Base-by-base conservation (phyloP, 1,140 invertebrate genomes). In the Bacillus rossius region DNA sequence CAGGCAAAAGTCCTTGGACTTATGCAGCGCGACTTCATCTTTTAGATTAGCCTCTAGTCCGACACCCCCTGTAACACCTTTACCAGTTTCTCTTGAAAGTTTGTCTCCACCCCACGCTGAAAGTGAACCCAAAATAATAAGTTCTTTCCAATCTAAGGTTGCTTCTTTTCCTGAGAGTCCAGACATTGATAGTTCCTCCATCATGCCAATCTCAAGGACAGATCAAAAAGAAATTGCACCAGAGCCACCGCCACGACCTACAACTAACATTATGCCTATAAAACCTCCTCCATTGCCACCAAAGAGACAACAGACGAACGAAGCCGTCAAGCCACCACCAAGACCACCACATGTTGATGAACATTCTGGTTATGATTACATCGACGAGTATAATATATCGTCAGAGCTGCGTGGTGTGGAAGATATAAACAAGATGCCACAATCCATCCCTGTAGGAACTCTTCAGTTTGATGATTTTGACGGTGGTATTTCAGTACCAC, bases 221-320 rank as follows among this genome's bases (percentile, higher is more conserved):
- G 40, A 55, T 14, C 34, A 55, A 67, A 72, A 73, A 68, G 79
- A 77, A 64, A 73, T 74, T 63, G 83, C 83, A 17, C 88, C 87
- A 0, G 82, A 88, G 72, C 83, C 83, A 20, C 87, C 87, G 13
- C 87, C 87, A 2, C 72, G 87, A 50, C 85, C 82, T 1, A 79
- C 74, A n/a, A 71, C 55, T 69, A 73, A 59, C 68, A 67, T 59
- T 68, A 80, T 68, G 71, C 75, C 69, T 73, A 77, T 83, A 49
- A 80, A 91, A 61, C 91, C 91, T 1, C 91, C 91, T 8, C 91
- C 91, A 1, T 74, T 93, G 55, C 90, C 90, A 2, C 91, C 91
- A 0, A 93, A 93, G 71, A 91, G 91, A 67, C 80, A 86, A 26
- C 66, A 70, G 34, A 65, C 64, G 14, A 66, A 72, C 59, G 63